Evolutionary conservation across 1,140 invertebrate genomes (phyloP), one percentile per base, ranked within the genome.

Genomic region (Sycophila sp.): DNA sequence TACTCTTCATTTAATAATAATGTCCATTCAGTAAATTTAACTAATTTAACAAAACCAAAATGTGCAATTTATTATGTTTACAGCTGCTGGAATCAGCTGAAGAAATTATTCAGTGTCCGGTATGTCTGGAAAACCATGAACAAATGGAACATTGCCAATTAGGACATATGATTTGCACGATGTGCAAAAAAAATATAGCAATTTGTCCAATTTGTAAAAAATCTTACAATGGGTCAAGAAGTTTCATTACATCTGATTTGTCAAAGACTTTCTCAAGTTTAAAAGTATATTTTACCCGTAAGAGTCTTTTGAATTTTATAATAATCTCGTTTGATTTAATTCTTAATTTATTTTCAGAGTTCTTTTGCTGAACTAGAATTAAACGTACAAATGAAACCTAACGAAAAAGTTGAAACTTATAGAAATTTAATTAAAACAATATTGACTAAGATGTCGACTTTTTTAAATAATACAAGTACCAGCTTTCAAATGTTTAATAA

Each of bases 111-210:
- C 69, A 80, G 55, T 84, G 82, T 71, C 79, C 78, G 0, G 65
- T 82, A 19, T 84, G 80, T 40, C 68, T 76, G 30, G 76, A 81
- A 11, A 69, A 58, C 28, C 63, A 77, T 0, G 0, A 38, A 2
- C 65, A 58, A 3, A 75, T 78, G 6, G 28, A 72, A 2, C 74
- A 78, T 10, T 83, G 82, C 28, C 11, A 5, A 2, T 59, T 69
- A 5, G 80, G 81, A 6, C 80, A 83, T 62, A 77, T 80, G 2
- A 65, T 83, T 0, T 83, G 82, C 38, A 30, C 59, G 1, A 1
- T 6, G 0, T 83, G 81, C 34, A 74, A 32, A 8, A 2, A 5
- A 0, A 58, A 72, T 49, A 6, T 82, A 3, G 1, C 32, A 0
- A 4, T 17, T 0, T 83, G 82, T 56, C 81, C 82, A 1, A 69